phyloP scores from a whole-genome alignment of 2,113 vertebrate genomes.

The Caloenas nicobarica region DNA sequence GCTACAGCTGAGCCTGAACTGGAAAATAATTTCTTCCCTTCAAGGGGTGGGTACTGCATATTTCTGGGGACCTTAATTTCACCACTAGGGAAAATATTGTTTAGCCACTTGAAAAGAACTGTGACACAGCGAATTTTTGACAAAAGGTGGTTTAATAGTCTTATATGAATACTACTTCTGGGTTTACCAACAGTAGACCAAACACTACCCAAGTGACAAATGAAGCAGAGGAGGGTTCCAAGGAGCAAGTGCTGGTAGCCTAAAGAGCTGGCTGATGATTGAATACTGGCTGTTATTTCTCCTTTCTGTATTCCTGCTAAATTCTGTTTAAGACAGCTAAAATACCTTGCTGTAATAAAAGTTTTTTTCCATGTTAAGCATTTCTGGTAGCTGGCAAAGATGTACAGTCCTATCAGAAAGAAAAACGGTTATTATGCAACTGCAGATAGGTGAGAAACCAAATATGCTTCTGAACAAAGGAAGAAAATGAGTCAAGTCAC shows the following conservation, averaged over 20 bases:
- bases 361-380: neutral
- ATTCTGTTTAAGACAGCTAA: constrained; percentile 19
- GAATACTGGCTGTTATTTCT: neutral
- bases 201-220: neutral
- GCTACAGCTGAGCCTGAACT: neutral
- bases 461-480: neutral
- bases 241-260: neutral
- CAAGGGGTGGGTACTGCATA: no score
- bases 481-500: neutral
- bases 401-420: neutral
- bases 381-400: neutral
- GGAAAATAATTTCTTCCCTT: neutral
- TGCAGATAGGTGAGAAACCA: neutral
- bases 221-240: neutral
- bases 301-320: neutral
- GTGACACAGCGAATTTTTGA: no score
- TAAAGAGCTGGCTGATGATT: neutral
- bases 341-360: neutral
- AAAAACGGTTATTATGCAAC: neutral
- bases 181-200: neutral
- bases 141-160: neutral
- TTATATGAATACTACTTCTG: neutral
- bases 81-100: neutral
- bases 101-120: neutral
- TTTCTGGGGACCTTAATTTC: neutral